Conservation (phyloP, 2,113 vertebrate species). For the Myrmophylax atrothorax region DNA sequence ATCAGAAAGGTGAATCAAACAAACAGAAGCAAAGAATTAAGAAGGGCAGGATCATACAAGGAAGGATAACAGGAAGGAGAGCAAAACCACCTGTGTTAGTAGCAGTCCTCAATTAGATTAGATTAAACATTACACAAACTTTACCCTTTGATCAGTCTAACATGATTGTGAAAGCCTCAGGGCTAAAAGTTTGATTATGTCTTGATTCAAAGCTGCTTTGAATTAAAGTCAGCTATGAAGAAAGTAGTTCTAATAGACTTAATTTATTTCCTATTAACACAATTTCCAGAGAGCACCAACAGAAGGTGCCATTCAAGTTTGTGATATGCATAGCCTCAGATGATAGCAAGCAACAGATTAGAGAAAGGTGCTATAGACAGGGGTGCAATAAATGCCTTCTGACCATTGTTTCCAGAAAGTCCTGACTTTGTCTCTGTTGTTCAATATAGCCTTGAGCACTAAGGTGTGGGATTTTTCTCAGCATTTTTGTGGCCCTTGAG, state of each 20-base stretch:
- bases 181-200: conserved; percentile 61
- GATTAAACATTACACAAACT: conserved; percentile 26
- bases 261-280: conserved; percentile 42
- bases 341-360: background rate
- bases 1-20: background rate
- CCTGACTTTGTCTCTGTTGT: background rate
- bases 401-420: background rate
- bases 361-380: background rate
- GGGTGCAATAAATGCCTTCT: background rate
- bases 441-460: background rate
- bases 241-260: conserved; percentile 44
- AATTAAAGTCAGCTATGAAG: conserved; percentile 24
- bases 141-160: conserved; percentile 55
- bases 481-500: background rate
- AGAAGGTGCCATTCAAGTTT: background rate
- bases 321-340: background rate
- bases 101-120: conserved; percentile 20
- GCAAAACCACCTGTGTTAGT: background rate
- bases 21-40: background rate
- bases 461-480: background rate
- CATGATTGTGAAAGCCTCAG: conserved; percentile 35
- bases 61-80: background rate
- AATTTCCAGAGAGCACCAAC: background rate
- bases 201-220: conserved; percentile 53
- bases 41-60: background rate